phyloP scores from a whole-genome alignment of 2,113 vertebrate genomes.

The Charadrius vociferus region DNA sequence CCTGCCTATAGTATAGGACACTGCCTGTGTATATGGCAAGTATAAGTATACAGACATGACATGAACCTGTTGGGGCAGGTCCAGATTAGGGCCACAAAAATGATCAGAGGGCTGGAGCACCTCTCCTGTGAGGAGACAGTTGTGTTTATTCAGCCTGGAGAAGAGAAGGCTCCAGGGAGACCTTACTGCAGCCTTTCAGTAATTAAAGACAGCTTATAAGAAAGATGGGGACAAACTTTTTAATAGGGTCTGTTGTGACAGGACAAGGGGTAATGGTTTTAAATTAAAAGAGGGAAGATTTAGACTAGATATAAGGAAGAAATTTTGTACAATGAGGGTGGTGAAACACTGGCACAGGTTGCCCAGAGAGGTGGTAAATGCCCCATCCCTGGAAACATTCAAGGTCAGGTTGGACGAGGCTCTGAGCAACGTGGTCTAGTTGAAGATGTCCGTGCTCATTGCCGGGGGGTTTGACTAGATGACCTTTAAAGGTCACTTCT shows the following conservation, averaged over 20 bases:
- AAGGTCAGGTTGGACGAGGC: not conserved
- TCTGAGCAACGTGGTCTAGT: not conserved
- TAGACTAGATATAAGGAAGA: not conserved
- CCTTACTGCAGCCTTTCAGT: not conserved
- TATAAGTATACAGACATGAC: not conserved
- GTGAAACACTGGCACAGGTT: not conserved
- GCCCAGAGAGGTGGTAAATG: not conserved
- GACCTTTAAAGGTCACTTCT: no score
- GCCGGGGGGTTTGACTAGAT: not conserved
- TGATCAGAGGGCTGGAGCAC: not conserved
- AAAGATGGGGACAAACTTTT: not conserved
- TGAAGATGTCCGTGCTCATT: not conserved
- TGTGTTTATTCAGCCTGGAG: not conserved
- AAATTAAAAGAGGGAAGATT: not conserved
- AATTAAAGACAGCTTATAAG: not conserved
- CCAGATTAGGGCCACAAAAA: not conserved
- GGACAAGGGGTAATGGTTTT: not conserved
- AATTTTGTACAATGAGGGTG: not conserved
- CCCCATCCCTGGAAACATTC: not conserved
- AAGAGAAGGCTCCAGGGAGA: not conserved
- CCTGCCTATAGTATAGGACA: not conserved
- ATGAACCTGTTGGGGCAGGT: not conserved
- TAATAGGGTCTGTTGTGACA: not conserved
- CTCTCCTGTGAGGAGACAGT: not conserved
- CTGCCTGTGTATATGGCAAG: not conserved